Base-by-base conservation (phyloP, 1,140 invertebrate species). In the Batillaria attramentaria region DNA sequence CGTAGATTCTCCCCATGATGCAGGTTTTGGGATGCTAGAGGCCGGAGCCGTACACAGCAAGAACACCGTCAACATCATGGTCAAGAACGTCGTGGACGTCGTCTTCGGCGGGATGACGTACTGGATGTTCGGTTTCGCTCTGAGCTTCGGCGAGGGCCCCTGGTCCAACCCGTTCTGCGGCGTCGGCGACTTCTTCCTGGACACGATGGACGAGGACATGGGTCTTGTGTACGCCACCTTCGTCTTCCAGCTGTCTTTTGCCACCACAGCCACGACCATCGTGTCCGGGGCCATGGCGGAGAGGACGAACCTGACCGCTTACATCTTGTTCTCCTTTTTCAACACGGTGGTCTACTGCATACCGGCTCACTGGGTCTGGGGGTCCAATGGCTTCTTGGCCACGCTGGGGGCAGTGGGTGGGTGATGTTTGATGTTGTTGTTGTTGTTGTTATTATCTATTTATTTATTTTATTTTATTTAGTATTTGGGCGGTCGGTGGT, bases 101-200 rank as follows among this genome's bases (percentile, higher is more conserved):
- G 95, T 97, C 16, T 93, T 98, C 3, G 97, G 97, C 24, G 97
- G 96, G 72, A 88, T 97, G 5, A 97, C 96, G 0, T 99, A 98
- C 90, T 98, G 97, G 97, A 93, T 96, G 31, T 97, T 98, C 87
- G 97, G 97, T 0, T 99, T 96, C 90, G 96, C 95, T 0, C 93
- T 98, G 86, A 97, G 96, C 70, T 98, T 97, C 85, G 97, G 97
- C 0, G 92, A 93, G 18, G 93, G 80, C 16, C 24, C 74, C 0
- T 93, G 60, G 85, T 94, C 93, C 0, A 97, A 96, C 90, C 93
- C 94, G 20, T 77, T 95, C 95, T 83, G 93, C 95, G 84, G 96
- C 0, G 79, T 92, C 39, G 93, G 93, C 0, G 87, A 89, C 75
- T 93, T 92, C 77, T 90, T 92, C 35, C 88, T 93, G 31, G 92